Conservation (phyloP, 2,888 invertebrate genomes). For the Agriopis leucophaearia region DNA sequence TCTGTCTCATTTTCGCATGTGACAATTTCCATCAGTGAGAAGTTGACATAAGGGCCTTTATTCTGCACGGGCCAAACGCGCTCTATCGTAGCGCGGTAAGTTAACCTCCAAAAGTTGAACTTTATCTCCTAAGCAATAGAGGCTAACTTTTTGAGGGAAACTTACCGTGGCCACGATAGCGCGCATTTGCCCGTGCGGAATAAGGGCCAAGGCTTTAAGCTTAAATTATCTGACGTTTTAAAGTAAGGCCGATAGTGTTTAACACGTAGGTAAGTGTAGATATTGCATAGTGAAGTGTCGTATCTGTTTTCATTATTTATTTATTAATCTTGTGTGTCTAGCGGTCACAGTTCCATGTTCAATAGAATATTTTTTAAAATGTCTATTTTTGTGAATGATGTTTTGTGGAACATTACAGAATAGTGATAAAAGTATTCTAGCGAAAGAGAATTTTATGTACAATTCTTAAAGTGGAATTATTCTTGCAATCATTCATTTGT, state of each 20-base stretch:
- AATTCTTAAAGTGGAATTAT: constrained; percentile 69
- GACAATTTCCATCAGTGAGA: not conserved
- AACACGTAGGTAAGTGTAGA: constrained; percentile 25
- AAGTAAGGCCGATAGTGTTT: not conserved
- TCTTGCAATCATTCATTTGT: constrained; percentile 83
- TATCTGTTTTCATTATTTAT: constrained; percentile 52
- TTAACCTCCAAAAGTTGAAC: too few species aligned
- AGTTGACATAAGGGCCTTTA: too few species aligned
- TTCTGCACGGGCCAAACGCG: too few species aligned
- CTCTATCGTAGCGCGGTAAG: too few species aligned
- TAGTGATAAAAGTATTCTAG: constrained; percentile 32
- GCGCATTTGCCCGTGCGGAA: too few species aligned
- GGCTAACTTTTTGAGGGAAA: too few species aligned
- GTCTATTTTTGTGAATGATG: constrained; percentile 81
- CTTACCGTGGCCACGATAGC: too few species aligned
- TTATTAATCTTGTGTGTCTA: constrained; percentile 51
- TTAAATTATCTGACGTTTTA: too few species aligned
- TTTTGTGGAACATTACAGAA: constrained; percentile 61
- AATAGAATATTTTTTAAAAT: constrained; percentile 71
- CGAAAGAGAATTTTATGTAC: constrained; percentile 48
- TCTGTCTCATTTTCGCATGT: too few species aligned
- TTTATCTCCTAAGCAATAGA: too few species aligned
- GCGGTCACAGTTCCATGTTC: constrained; percentile 79
- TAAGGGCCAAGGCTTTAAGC: too few species aligned
- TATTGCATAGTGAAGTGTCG: constrained; percentile 46